phyloP scores from a whole-genome alignment of 2,113 vertebrate genomes.

The Menidia beryllina region DNA sequence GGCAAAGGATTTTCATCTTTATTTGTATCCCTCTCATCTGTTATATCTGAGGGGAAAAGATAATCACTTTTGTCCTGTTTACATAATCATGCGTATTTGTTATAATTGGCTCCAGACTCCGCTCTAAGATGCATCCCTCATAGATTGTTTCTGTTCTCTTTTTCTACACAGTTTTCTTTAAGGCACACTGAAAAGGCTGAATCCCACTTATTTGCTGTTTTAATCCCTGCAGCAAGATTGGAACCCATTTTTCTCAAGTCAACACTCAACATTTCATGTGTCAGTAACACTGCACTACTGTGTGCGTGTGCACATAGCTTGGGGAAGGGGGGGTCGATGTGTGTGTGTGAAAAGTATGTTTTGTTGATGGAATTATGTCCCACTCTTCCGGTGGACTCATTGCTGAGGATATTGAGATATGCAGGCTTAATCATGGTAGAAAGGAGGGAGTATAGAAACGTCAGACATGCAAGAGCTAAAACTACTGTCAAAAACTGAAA shows the following conservation, averaged over 20 bases:
- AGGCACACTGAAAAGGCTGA: background rate
- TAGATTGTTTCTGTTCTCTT: slow-evolving; percentile 14
- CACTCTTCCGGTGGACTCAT: background rate
- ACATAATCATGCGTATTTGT: slow-evolving; percentile 61
- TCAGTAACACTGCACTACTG: background rate
- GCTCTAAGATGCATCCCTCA: background rate
- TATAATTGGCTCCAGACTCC: slow-evolving; percentile 28
- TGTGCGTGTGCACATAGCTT: no score
- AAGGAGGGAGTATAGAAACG: no score
- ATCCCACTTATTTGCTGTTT: slow-evolving; percentile 21
- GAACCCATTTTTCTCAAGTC: slow-evolving; percentile 26
- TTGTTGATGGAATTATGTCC: background rate
- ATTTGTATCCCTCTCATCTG: slow-evolving; percentile 6
- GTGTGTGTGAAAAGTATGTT: background rate
- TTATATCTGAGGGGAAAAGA: slow-evolving; percentile 21
- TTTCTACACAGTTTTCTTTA: slow-evolving; percentile 12
- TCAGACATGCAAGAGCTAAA: no score
- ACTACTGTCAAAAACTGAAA: no score
- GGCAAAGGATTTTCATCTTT: background rate
- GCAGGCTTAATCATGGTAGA: no score
- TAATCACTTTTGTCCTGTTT: slow-evolving; percentile 70
- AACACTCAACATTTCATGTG: background rate
- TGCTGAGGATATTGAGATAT: no score
- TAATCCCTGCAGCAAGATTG: slow-evolving; percentile 9
- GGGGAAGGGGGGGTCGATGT: no score